A percentile compares a stretch with the other conserved stretches of the same genome.
phyloP scores from a whole-genome alignment of 2,888 invertebrate species.

The Strigamia crassipes region DNA sequence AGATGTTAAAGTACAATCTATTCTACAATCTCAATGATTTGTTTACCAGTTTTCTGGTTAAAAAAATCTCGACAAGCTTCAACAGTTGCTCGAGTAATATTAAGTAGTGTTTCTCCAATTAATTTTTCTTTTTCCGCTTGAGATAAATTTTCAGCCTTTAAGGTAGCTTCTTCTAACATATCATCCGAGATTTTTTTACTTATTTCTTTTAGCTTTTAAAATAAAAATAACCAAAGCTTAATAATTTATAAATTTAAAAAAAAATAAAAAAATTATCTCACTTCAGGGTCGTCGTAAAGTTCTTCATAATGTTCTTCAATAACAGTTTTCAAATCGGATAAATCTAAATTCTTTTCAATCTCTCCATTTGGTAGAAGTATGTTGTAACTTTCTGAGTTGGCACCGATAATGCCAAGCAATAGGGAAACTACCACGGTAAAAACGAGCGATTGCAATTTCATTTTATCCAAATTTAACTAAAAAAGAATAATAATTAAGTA shows the following conservation, averaged over 20 bases:
- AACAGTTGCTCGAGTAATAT: background rate
- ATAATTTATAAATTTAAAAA: background rate
- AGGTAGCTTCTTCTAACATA: background rate
- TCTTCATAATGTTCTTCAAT: background rate
- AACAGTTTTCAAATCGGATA: background rate
- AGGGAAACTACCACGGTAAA: background rate
- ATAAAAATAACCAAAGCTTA: too few species aligned
- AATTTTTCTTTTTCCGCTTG: background rate
- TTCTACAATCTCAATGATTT: background rate
- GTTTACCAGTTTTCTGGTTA: background rate
- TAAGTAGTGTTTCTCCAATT: background rate
- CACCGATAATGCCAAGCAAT: background rate
- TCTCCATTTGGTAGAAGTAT: slow-evolving; percentile 1
- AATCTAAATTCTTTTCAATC: background rate
- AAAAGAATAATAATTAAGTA: too few species aligned
- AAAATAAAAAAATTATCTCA: too few species aligned
- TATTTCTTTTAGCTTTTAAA: background rate
- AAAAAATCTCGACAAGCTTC: background rate
- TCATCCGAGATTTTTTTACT: background rate
- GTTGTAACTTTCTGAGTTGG: background rate
- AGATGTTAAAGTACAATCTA: background rate
- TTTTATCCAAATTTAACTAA: slow-evolving; percentile 51
- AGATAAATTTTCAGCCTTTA: background rate
- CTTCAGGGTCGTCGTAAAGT: background rate
- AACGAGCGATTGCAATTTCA: background rate